A percentile compares a stretch with the other conserved stretches of the same genome.
phyloP scores from a whole-genome alignment of 2,797 vertebrate species.

The Gymnocypris eckloni region DNA sequence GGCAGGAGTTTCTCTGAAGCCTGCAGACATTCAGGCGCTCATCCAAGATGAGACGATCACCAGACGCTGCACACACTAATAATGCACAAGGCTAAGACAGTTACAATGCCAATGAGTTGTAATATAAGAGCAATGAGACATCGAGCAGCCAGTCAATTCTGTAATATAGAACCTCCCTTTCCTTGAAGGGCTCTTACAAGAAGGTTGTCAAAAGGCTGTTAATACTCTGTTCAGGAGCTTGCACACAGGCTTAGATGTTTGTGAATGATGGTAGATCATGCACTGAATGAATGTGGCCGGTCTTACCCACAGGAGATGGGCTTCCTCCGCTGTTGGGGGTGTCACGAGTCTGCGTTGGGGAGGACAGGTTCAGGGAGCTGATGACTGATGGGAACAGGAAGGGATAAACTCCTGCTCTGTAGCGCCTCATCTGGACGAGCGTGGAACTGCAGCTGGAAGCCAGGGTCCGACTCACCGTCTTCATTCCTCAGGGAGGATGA shows the following conservation, averaged over 20 bases:
- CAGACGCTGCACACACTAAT: constrained; percentile 33
- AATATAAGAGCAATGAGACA: constrained; percentile 41
- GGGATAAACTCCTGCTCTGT: constrained; percentile 86
- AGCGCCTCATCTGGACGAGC: constrained; percentile 92
- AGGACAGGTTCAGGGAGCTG: constrained; percentile 82
- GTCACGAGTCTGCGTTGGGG: constrained; percentile 77
- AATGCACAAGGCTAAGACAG: constrained; percentile 29
- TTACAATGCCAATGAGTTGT: not conserved
- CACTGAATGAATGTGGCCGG: not conserved
- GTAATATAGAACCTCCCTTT: not conserved
- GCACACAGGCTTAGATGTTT: not conserved
- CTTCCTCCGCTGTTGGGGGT: constrained; percentile 88
- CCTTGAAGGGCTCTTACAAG: not conserved
- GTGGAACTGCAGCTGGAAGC: constrained; percentile 85
- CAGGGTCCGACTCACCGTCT: constrained; percentile 67
- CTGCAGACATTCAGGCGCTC: not conserved
- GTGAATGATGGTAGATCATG: not conserved
- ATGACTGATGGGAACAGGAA: constrained; percentile 92
- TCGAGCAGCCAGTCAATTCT: not conserved
- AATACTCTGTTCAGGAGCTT: not conserved
- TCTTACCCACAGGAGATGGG: constrained; percentile 91
- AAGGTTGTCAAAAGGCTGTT: not conserved
- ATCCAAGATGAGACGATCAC: not conserved
- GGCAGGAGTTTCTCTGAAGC: not conserved
- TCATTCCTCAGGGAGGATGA: constrained; percentile 71